A percentile compares a stretch with the other conserved stretches of the same genome.
Evolutionary conservation across 2,797 vertebrate species (phyloP).

Genomic region (Tauraco hartlaubi): DNA sequence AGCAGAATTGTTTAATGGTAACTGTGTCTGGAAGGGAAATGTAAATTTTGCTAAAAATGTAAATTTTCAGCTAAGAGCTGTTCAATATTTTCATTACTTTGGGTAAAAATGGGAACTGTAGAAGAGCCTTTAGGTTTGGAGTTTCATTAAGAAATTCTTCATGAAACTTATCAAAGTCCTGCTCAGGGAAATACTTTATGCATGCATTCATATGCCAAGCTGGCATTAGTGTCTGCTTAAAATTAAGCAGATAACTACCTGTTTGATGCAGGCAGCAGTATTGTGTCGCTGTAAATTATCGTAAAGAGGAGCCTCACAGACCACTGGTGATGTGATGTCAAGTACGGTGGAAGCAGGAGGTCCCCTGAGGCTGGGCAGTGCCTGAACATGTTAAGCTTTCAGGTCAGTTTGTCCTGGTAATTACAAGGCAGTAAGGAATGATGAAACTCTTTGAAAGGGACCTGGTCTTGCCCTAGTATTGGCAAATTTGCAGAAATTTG

Average conservation of each 20-base stretch:
- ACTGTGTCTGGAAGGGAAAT: background rate
- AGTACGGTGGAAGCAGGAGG: background rate
- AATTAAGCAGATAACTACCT: background rate
- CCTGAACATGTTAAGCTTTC: accelerated
- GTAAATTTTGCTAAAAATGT: constrained; percentile 18
- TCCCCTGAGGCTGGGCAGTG: background rate
- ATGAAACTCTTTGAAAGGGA: background rate
- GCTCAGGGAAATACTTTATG: background rate
- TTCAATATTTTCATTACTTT: background rate
- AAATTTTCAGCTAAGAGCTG: background rate
- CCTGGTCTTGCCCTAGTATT: background rate
- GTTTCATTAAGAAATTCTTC: constrained; percentile 7
- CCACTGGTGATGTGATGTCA: background rate
- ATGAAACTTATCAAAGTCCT: background rate
- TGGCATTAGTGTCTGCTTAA: background rate
- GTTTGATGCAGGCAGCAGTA: background rate
- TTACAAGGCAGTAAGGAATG: background rate
- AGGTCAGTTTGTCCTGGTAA: background rate
- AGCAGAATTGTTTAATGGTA: background rate
- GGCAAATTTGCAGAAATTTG: background rate
- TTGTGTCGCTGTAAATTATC: background rate
- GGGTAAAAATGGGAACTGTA: background rate
- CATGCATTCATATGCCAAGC: background rate
- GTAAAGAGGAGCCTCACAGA: background rate
- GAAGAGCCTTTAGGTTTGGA: background rate